phyloP scores from a whole-genome alignment of 2,888 invertebrate genomes.

The Himalopsyche kuldschensis region DNA sequence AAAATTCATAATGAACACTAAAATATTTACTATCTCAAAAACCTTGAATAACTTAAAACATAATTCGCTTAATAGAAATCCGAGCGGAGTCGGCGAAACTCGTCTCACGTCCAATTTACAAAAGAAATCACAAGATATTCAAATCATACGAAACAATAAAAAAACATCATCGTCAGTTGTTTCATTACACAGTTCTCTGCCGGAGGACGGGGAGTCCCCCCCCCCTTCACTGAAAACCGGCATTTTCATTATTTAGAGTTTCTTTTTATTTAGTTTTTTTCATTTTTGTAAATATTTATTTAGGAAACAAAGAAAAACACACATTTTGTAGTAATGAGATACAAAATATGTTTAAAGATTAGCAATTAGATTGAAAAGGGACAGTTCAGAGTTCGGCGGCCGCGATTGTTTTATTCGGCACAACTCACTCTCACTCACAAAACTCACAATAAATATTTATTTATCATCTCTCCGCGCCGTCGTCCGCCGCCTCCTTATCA shows the following conservation, averaged over 20 bases:
- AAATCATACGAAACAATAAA: slow-evolving; percentile 24
- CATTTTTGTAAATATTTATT: slow-evolving; percentile 20
- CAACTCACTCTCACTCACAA: slow-evolving; percentile 7
- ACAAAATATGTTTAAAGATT: slow-evolving; percentile 34
- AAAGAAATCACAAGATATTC: slow-evolving; percentile 26
- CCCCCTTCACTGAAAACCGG: slow-evolving; percentile 3
- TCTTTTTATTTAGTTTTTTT: slow-evolving; percentile 6
- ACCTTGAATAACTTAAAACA: slow-evolving; percentile 40
- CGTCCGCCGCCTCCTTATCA: neutral
- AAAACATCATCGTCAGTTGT: slow-evolving; percentile 19
- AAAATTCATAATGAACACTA: slow-evolving; percentile 35
- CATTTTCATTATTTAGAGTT: neutral
- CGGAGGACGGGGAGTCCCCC: neutral
- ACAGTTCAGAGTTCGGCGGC: slow-evolving; percentile 3
- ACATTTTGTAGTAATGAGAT: slow-evolving; percentile 29
- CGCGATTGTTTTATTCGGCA: neutral
- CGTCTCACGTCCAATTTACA: slow-evolving; percentile 31
- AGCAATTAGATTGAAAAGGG: slow-evolving; percentile 6
- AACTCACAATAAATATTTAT: slow-evolving; percentile 26
- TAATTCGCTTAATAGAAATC: slow-evolving; percentile 39
- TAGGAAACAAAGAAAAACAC: slow-evolving; percentile 31
- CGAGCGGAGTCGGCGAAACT: slow-evolving; percentile 27
- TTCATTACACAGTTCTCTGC: slow-evolving; percentile 19
- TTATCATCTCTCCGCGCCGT: neutral
- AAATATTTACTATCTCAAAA: slow-evolving; percentile 38